Base-by-base conservation (phyloP, 1,140 invertebrate species). In the Zaprionus ornatus region DNA sequence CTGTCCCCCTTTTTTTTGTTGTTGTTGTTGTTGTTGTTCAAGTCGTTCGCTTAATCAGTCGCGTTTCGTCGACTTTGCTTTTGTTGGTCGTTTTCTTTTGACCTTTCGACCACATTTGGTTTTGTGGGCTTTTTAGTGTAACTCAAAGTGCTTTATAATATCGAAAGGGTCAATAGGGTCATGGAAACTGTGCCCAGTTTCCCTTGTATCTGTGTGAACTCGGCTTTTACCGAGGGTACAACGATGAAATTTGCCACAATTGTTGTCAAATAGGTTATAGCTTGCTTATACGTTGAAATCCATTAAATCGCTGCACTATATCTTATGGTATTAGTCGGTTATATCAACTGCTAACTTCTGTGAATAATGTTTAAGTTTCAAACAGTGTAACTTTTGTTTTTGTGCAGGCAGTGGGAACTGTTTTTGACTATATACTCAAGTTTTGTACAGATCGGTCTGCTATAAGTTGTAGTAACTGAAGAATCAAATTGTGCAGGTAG, bases 11-110 rank as follows among this genome's bases (percentile, higher is more conserved):
- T 21, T 32, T 62, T 25, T 3, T 19, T n/a, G 15, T 50, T 21
- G 15, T 12, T 12, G 21, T 21, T 48, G 12, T 48, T 13, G 9
- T 29, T 29, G 12, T 21, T 48, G 10, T 19, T 48, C 19, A 19
- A 21, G 45, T 23, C 45, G 52, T 45, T 66, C 37, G 64, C 52
- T 40, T 45, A 66, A 66, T 52, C 37, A 48, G 45, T 48, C 45
- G 45, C 17, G 45, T 23, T 50, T 50, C 45, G 45, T 50, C 45
- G 40, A 17, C n/a, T 45, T 45, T 45, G 40, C 40, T 45, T n/a
- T 50, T 21, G 19, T 50, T 50, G 19, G 45, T 50, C 45, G 45
- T 50, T 23, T 50, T 19, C 45, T 50, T 50, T 23, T 50, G 45
- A 50, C 45, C 45, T 50, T 50, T 50, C 12, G 45, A 50, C 45